These are phyloP conservation scores for Pedetes capensis DNA, from an alignment of 2,113 vertebrate genomes.

Conservation along the genomic window DNA sequence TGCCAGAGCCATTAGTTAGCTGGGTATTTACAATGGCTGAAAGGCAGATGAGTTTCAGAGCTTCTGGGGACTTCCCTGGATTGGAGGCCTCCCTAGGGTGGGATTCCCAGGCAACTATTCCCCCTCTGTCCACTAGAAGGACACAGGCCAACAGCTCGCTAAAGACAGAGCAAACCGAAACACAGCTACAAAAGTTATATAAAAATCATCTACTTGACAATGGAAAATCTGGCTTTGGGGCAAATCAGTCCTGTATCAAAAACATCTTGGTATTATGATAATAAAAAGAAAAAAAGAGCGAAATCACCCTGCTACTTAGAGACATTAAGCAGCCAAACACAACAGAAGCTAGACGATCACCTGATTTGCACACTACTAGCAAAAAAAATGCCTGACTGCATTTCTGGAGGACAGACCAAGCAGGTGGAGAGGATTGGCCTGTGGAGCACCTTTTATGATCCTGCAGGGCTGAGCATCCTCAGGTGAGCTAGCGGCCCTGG, in stretches of 20 bases:
- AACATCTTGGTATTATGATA: background rate
- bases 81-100: fast-evolving
- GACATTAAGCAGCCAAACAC: background rate
- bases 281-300: too few relatives aligned
- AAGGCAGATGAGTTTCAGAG: background rate
- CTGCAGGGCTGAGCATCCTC: background rate
- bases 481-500: fast-evolving
- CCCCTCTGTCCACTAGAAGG: background rate
- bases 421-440: background rate
- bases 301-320: background rate
- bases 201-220: background rate
- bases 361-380: background rate
- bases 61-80: background rate
- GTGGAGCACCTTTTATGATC: fast-evolving
- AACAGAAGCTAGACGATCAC: background rate
- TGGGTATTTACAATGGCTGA: background rate
- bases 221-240: background rate
- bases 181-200: background rate
- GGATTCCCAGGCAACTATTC: background rate
- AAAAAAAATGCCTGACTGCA: background rate
- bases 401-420: background rate
- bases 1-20: too few relatives aligned
- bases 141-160: background rate
- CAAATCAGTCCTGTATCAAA: background rate
- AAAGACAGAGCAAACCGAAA: background rate